Evolutionary conservation across 1,140 invertebrate species (phyloP).

Genomic region (Helicorthomorpha holstii): DNA sequence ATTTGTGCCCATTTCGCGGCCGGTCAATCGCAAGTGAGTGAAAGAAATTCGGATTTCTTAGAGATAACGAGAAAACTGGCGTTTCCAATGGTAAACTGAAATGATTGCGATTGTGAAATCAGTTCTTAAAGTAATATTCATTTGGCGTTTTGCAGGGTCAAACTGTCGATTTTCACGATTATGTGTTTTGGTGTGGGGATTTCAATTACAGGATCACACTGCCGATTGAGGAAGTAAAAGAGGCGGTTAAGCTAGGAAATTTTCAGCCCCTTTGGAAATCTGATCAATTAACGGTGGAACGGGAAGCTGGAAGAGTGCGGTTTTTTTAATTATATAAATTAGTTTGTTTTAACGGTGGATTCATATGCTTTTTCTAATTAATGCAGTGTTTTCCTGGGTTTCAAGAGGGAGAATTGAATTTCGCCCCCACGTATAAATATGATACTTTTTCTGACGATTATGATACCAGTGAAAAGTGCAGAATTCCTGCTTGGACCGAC

Average conservation of each 20-base stretch:
- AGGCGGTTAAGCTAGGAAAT: conserved; percentile 59
- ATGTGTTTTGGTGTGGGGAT: conserved; percentile 98
- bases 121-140: not conserved
- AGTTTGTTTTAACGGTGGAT: not conserved
- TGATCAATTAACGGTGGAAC: conserved; percentile 67
- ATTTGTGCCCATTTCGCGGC: conserved; percentile 98
- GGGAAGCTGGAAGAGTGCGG: conserved; percentile 25
- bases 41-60: conserved; percentile 88
- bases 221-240: conserved; percentile 84
- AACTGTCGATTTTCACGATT: conserved; percentile 86
- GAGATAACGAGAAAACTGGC: conserved; percentile 85
- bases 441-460: conserved; percentile 98
- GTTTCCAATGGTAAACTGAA: conserved; percentile 63
- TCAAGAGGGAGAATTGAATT: conserved; percentile 76
- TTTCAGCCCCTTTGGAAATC: conserved; percentile 55
- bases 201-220: conserved; percentile 98
- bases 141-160: conserved; percentile 36
- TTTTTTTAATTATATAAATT: not conserved
- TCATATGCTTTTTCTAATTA: conserved; percentile 1
- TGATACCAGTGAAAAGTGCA: conserved; percentile 95
- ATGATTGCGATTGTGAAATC: not conserved
- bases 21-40: conserved; percentile 86
- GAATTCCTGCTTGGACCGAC: conserved; percentile 96
- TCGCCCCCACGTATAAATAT: conserved; percentile 97
- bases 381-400: conserved; percentile 81